Evolutionary conservation across 2,797 vertebrate genomes (phyloP).

Genomic region (Orestias chungarensis): DNA sequence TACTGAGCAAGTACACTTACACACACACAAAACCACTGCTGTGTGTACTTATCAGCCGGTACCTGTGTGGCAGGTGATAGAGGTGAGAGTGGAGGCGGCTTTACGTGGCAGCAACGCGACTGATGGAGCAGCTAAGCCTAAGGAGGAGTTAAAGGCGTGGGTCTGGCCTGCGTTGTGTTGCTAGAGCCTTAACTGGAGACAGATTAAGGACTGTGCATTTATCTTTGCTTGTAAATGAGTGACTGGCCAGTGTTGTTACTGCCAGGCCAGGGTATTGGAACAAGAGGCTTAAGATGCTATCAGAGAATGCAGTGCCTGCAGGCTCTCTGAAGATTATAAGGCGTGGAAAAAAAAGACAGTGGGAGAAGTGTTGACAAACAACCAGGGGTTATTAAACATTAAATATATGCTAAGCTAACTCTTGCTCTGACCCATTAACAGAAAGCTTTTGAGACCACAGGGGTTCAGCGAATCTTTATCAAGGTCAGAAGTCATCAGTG

Average conservation of each 20-base stretch:
- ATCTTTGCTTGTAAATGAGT: conserved; percentile 84
- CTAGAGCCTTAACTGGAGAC: conserved; percentile 71
- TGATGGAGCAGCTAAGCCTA: conserved; percentile 68
- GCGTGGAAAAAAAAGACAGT: conserved; percentile 74
- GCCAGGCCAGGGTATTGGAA: conserved; percentile 82
- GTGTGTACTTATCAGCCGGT: conserved; percentile 57
- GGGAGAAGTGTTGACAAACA: conserved; percentile 84
- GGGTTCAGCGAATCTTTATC: conserved; percentile 78
- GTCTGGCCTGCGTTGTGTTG: conserved; percentile 56
- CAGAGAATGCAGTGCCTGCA: conserved; percentile 76
- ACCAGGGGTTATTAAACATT: conserved; percentile 83
- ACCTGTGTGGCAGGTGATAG: conserved; percentile 75
- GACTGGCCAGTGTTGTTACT: conserved; percentile 81
- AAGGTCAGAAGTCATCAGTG: conserved; percentile 81
- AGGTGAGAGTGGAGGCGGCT: conserved; percentile 60
- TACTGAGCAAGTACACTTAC: conserved; percentile 19
- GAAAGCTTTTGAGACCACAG: conserved; percentile 76
- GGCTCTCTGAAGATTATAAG: conserved; percentile 82
- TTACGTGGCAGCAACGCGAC: conserved; percentile 47
- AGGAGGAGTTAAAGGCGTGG: conserved; percentile 64
- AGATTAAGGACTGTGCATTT: conserved; percentile 83
- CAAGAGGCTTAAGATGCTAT: conserved; percentile 87
- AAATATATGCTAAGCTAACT: conserved; percentile 85
- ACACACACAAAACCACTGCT: background rate
- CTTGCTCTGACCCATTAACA: conserved; percentile 73